A percentile compares a stretch with the other conserved stretches of the same genome.
Conservation (phyloP, 2,113 vertebrate genomes). For the Gallinago undulata region DNA sequence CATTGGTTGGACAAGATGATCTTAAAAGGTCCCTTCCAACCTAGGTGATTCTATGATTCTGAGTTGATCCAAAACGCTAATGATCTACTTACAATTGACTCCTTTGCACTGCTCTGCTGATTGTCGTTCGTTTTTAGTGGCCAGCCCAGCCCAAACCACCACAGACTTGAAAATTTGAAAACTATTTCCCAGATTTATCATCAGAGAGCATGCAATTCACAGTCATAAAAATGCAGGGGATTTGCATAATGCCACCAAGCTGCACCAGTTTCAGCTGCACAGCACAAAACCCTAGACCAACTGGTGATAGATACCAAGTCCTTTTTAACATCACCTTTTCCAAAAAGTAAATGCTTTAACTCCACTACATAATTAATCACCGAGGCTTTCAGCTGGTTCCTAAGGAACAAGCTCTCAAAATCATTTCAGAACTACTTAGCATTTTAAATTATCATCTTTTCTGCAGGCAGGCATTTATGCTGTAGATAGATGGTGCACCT, state of each 20-base stretch:
- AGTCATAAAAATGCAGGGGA: neutral
- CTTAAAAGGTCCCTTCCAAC: too few species aligned
- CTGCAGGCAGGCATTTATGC: slow-evolving; percentile 2
- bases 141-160: neutral
- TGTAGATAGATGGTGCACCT: neutral
- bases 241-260: neutral
- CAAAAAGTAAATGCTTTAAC: slow-evolving; percentile 18
- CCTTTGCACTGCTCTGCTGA: neutral
- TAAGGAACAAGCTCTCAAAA: slow-evolving; percentile 21
- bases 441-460: slow-evolving; percentile 42
- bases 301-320: neutral
- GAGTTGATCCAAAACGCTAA: neutral
- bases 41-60: too few species aligned
- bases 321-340: neutral
- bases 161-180: neutral
- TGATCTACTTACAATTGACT: neutral
- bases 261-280: neutral
- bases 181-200: neutral
- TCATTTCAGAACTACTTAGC: slow-evolving; percentile 49
- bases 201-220: neutral
- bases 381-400: neutral
- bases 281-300: neutral
- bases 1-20: too few species aligned
- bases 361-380: slow-evolving; percentile 47
- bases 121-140: neutral